A percentile compares a stretch with the other conserved stretches of the same genome.
Evolutionary conservation across 2,888 invertebrate genomes (phyloP).

Genomic region (Aphodius sticticus): DNA sequence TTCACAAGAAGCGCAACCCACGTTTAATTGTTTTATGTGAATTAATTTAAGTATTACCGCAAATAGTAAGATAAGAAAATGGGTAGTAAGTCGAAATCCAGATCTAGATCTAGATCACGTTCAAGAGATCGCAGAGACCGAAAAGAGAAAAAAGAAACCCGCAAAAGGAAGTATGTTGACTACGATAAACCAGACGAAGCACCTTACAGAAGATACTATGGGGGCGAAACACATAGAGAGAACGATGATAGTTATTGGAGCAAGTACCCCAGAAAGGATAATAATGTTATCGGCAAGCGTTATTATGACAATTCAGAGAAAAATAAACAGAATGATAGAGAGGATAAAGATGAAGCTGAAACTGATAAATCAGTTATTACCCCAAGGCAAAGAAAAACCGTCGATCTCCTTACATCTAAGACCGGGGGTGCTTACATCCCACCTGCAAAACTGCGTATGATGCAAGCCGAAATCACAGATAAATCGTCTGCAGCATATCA

Average conservation of each 20-base stretch:
- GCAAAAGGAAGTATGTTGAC: conserved; percentile 37
- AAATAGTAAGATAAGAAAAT: too few species aligned
- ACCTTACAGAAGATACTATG: conserved; percentile 52
- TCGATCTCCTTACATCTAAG: conserved; percentile 79
- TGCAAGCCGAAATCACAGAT: conserved; percentile 96
- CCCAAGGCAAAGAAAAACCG: conserved; percentile 60
- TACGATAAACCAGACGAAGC: conserved; percentile 40
- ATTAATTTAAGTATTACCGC: not conserved
- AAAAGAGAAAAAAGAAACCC: conserved; percentile 28
- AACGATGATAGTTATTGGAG: conserved; percentile 57
- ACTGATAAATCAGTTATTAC: conserved; percentile 52
- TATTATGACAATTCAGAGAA: conserved; percentile 54
- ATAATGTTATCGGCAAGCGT: conserved; percentile 52
- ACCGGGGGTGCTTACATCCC: conserved; percentile 98
- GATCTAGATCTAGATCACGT: conserved; percentile 13
- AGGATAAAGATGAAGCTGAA: conserved; percentile 41
- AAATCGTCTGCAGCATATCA: conserved; percentile 96
- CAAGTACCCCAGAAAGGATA: conserved; percentile 56
- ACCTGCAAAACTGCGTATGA: conserved; percentile 91
- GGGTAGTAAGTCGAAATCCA: not conserved
- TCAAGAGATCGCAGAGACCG: conserved; percentile 35
- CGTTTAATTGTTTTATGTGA: not conserved
- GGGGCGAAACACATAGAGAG: conserved; percentile 51
- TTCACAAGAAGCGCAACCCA: not conserved
- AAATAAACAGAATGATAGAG: conserved; percentile 39